Conservation (phyloP, 2,113 vertebrate genomes). For the Ascaphus truei region DNA sequence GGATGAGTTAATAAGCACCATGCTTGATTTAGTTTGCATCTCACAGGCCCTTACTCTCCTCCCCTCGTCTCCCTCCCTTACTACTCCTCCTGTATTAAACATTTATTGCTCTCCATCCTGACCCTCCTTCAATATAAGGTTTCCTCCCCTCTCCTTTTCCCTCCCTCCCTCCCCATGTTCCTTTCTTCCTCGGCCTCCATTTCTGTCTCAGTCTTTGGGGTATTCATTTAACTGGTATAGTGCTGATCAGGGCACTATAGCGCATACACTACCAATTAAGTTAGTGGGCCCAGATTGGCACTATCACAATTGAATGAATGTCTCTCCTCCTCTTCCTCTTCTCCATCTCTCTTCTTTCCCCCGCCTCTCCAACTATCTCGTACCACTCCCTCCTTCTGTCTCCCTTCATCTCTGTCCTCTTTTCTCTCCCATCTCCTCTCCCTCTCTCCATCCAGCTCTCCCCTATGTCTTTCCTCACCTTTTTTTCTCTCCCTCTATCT, state of each 20-base stretch:
- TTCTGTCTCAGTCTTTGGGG: too few species aligned
- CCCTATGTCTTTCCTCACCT: neutral
- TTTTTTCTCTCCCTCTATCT: too few species aligned
- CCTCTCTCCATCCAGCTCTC: neutral
- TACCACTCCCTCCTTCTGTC: too few species aligned
- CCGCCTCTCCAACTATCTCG: too few species aligned
- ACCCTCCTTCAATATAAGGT: neutral
- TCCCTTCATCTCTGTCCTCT: neutral
- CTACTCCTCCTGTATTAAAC: neutral
- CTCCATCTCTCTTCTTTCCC: neutral
- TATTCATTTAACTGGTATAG: too few species aligned
- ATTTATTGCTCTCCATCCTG: too few species aligned
- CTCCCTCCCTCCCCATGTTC: neutral
- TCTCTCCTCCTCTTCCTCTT: neutral
- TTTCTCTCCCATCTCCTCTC: neutral
- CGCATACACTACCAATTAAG: too few species aligned
- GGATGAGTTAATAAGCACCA: neutral
- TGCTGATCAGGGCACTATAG: too few species aligned
- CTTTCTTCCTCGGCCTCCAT: neutral
- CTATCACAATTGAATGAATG: too few species aligned
- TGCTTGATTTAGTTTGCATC: conserved; percentile 13
- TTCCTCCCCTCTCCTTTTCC: neutral
- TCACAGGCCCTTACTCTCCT: neutral
- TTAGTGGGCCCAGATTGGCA: too few species aligned
- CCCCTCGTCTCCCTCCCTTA: neutral